Evolutionary conservation across 2,888 invertebrate genomes (phyloP).

Genomic region (Athetis lepigone): DNA sequence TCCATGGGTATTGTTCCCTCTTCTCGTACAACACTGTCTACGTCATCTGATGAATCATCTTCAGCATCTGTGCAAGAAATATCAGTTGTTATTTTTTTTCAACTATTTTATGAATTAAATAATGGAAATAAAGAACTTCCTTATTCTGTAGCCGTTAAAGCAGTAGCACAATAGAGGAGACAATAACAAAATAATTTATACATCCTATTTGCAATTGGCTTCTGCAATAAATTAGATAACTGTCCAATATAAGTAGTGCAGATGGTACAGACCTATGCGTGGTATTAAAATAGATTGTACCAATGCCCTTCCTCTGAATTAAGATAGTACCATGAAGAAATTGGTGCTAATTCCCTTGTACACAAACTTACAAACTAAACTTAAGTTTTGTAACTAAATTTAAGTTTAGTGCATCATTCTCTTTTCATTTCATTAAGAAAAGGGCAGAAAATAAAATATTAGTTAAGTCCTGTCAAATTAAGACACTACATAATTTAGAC

Average conservation of each 20-base stretch:
- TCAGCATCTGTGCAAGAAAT: conserved; percentile 77
- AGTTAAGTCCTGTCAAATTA: too few relatives aligned
- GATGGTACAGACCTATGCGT: too few relatives aligned
- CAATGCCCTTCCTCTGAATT: neutral
- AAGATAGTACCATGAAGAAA: neutral
- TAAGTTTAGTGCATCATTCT: too few relatives aligned
- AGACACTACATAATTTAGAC: too few relatives aligned
- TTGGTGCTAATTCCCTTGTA: too few relatives aligned
- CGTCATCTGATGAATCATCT: conserved; percentile 85
- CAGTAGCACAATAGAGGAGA: conserved; percentile 13
- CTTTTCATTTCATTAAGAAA: too few relatives aligned
- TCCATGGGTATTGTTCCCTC: conserved; percentile 77
- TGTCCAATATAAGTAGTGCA: conserved; percentile 10
- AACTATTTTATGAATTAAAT: conserved; percentile 2
- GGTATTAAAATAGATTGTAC: conserved; percentile 8
- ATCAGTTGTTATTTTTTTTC: neutral
- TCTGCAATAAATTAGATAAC: conserved; percentile 46
- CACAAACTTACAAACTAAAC: too few relatives aligned
- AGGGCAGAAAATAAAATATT: too few relatives aligned
- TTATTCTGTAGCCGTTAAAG: neutral
- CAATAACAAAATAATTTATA: conserved; percentile 37
- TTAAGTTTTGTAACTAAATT: too few relatives aligned
- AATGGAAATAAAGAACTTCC: neutral
- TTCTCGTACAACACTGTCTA: conserved; percentile 74
- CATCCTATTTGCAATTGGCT: conserved; percentile 29